Conservation (phyloP, 2,888 invertebrate genomes). For the Altica lythri region DNA sequence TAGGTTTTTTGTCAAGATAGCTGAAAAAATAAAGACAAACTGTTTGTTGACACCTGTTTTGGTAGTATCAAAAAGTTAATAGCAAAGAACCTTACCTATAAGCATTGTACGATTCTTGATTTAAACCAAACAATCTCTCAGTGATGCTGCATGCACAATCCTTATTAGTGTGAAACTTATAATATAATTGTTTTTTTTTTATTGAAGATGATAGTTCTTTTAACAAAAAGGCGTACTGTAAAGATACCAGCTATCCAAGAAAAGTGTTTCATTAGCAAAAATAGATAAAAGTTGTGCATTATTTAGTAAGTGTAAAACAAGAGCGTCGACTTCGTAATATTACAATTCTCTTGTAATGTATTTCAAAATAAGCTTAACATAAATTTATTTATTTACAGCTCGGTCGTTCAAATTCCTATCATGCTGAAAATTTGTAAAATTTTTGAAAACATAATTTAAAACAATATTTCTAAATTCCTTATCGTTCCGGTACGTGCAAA, state of each 20-base stretch:
- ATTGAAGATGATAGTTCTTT: constrained; percentile 29
- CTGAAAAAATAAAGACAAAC: constrained; percentile 65
- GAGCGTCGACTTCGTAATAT: too few relatives aligned
- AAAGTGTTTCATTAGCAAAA: constrained; percentile 15
- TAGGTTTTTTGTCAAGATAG: constrained; percentile 80
- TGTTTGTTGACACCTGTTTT: too few relatives aligned
- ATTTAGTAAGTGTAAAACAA: too few relatives aligned
- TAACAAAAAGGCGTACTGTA: neutral
- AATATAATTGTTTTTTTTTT: constrained; percentile 33
- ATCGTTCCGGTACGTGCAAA: too few relatives aligned
- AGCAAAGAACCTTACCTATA: constrained; percentile 63
- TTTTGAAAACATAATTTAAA: too few relatives aligned
- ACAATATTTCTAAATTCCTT: too few relatives aligned
- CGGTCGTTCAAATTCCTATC: too few relatives aligned
- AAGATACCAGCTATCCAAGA: constrained; percentile 11
- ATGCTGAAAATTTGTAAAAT: too few relatives aligned
- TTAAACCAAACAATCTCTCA: constrained; percentile 80
- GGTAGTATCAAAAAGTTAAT: too few relatives aligned
- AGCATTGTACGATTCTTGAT: constrained; percentile 73
- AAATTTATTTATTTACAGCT: too few relatives aligned
- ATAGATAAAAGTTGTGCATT: neutral
- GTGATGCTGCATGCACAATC: constrained; percentile 77
- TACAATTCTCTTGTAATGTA: too few relatives aligned
- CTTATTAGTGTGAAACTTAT: constrained; percentile 41
- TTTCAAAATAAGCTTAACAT: too few relatives aligned